A percentile compares a stretch with the other conserved stretches of the same genome.
Evolutionary conservation across 1,140 invertebrate genomes (phyloP).

Genomic region (Trypoxylus dichotomus): DNA sequence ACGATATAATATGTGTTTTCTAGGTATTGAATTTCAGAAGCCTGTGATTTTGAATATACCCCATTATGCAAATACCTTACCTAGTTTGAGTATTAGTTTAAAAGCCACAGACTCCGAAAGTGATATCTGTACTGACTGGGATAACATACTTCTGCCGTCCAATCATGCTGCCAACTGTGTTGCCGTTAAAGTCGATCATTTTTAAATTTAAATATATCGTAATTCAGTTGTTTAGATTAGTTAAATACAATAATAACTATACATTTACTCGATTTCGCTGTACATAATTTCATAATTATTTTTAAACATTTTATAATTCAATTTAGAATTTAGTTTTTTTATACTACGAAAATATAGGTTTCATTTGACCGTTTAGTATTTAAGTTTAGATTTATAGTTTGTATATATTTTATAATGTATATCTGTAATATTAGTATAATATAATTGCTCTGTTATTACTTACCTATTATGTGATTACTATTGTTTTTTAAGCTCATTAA

Average conservation of each 20-base stretch:
- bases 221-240: neutral
- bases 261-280: neutral
- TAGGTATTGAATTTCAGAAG: slow-evolving; percentile 76
- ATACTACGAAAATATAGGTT: neutral
- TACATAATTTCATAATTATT: neutral
- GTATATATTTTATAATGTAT: neutral
- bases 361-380: neutral
- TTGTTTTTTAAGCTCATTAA: neutral
- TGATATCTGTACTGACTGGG: slow-evolving; percentile 70
- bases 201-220: slow-evolving; percentile 57
- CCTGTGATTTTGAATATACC: slow-evolving; percentile 85
- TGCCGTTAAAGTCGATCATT: slow-evolving; percentile 87
- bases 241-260: neutral
- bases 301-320: neutral
- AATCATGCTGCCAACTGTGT: slow-evolving; percentile 83
- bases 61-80: slow-evolving; percentile 72
- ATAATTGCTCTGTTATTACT: neutral
- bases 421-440: neutral
- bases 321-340: neutral
- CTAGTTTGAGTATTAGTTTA: slow-evolving; percentile 68
- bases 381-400: neutral
- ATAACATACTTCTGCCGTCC: slow-evolving; percentile 72
- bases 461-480: slow-evolving; percentile 10
- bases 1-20: neutral
- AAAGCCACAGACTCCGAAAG: slow-evolving; percentile 81